Evolutionary conservation across 2,113 vertebrate species (phyloP).

Genomic region (Hippopotamus amphibius): DNA sequence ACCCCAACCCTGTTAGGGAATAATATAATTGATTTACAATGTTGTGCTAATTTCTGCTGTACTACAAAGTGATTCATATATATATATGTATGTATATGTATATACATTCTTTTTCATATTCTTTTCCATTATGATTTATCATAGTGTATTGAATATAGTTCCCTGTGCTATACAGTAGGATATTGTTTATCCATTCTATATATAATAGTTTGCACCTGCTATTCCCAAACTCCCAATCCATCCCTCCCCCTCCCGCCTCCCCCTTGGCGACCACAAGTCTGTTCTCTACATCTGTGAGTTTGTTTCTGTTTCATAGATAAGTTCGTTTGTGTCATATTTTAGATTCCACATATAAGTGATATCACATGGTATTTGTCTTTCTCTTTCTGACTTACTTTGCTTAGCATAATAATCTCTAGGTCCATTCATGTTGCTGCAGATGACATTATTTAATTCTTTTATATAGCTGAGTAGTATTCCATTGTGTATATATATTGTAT

Average conservation of each 20-base stretch:
- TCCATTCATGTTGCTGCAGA: neutral
- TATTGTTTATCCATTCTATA: neutral
- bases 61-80: neutral
- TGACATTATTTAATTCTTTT: neutral
- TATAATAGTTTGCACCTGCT: neutral
- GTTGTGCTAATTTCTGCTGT: neutral
- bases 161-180: neutral
- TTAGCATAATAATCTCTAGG: neutral
- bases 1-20: neutral
- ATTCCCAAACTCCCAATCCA: neutral
- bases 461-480: neutral
- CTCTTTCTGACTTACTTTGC: neutral
- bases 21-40: neutral
- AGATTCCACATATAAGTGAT: neutral
- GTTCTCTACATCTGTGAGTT: neutral
- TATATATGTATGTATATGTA: neutral
- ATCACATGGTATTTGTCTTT: neutral
- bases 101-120: neutral
- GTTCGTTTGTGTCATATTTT: neutral
- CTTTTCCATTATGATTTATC: neutral
- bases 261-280: neutral
- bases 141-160: neutral
- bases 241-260: neutral
- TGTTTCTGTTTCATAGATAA: neutral
- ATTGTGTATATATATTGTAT: fast-evolving